Conservation (phyloP, 2,113 vertebrate genomes). For the cat (Felis catus) region F.catus_Fca126_mat1.0 CM031412.1:169216501-169217000, state of each 20-base stretch:
- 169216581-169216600: not conserved
- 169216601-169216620: not conserved
- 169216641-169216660: not conserved
- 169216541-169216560: not conserved
- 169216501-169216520: not conserved
- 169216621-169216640: not conserved
- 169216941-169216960: not conserved
- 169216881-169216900: not conserved
- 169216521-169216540: not conserved
- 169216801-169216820: not conserved
- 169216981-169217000: not conserved
- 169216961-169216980: not conserved
- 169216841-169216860: not conserved
- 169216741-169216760: not conserved
- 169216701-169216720: not conserved
- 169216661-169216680: not conserved
- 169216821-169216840: not conserved
- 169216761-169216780: not conserved
- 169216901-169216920: not conserved
- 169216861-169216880: not conserved
- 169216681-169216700: not conserved
- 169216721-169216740: not conserved
- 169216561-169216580: not conserved
- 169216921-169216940: not conserved
- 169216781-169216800: conserved; percentile 2